phyloP scores from a whole-genome alignment of 2,888 invertebrate genomes.

The Dicycla oo region DNA sequence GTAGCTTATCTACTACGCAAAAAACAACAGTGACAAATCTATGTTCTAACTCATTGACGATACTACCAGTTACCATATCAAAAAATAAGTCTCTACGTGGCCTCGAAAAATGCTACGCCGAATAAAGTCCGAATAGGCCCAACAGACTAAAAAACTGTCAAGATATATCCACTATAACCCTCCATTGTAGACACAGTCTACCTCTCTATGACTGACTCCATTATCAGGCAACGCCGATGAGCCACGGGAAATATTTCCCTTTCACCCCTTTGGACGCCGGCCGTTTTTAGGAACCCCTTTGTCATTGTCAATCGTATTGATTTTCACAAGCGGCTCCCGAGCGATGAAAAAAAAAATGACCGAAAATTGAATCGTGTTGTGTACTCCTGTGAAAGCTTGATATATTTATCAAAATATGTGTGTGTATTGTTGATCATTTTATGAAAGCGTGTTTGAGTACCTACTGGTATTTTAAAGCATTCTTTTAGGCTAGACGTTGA shows the following conservation, averaged over 20 bases:
- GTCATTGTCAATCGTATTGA: slow-evolving; percentile 75
- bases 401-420: slow-evolving; percentile 12
- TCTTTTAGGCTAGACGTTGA: too few relatives aligned
- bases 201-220: slow-evolving; percentile 74
- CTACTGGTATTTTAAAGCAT: too few relatives aligned
- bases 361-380: slow-evolving; percentile 43
- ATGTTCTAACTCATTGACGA: not conserved
- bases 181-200: slow-evolving; percentile 62
- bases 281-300: slow-evolving; percentile 69
- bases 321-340: slow-evolving; percentile 62
- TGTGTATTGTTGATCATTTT: not conserved
- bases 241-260: slow-evolving; percentile 76
- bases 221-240: slow-evolving; percentile 73
- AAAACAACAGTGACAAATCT: not conserved
- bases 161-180: slow-evolving; percentile 40
- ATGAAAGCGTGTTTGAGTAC: too few relatives aligned
- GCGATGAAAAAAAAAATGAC: slow-evolving; percentile 51
- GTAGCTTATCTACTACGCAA: not conserved
- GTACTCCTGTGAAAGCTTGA: slow-evolving; percentile 1
- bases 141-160: not conserved
- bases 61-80: not conserved
- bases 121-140: too few relatives aligned
- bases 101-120: too few relatives aligned
- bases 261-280: slow-evolving; percentile 65
- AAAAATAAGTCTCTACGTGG: not conserved